Evolutionary conservation across 2,888 invertebrate genomes (phyloP), one percentile per base, ranked within the genome.

Genomic region (Diarsia rubi): DNA sequence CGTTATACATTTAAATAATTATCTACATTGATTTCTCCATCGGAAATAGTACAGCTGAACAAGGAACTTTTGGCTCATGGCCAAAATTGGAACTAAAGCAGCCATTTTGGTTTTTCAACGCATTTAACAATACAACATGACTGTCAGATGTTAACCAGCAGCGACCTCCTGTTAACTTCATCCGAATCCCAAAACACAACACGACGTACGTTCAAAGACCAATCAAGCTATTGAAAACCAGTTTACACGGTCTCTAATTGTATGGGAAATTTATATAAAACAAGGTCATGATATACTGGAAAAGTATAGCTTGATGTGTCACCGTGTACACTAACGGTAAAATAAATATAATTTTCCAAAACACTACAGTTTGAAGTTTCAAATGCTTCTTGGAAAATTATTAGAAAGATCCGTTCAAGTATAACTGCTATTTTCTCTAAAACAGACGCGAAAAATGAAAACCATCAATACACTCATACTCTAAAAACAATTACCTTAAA

Each of bases 401-500:
- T n/a, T n/a, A 1, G 4, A 52, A 12, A 27, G 8, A 57, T 57
- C 16, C 8, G 16, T 31, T 27, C n/a, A 12, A n/a, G n/a, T 4
- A 31, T 21, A 16, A 16, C n/a, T 24, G 3, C 27, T 57, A 0
- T 57, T 57, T 37, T 64, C 1, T 69, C 11, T n/a, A 19, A 42
- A n/a, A 52, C 14, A 54, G 4, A n/a, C 19, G 9, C n/a, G 21
- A 6, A 27, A 11, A 27, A n/a, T 3, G 31, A 54, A 31, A 31
- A 27, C 19, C 19, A 60, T n/a, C 2, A 49, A 49, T 31, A 14
- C 11, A n/a, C n/a, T n/a, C 4, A 37, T 2, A 31, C n/a, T 27
- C 27, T 8, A 69, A 62, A 74, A 72, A 65, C 49, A 71, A 54
- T 49, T 49, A 65, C 12, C 3, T 31, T 69, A 65, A 44, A n/a